Base-by-base conservation (phyloP, 1,140 invertebrate species). In the Aphidius gifuensis region DNA sequence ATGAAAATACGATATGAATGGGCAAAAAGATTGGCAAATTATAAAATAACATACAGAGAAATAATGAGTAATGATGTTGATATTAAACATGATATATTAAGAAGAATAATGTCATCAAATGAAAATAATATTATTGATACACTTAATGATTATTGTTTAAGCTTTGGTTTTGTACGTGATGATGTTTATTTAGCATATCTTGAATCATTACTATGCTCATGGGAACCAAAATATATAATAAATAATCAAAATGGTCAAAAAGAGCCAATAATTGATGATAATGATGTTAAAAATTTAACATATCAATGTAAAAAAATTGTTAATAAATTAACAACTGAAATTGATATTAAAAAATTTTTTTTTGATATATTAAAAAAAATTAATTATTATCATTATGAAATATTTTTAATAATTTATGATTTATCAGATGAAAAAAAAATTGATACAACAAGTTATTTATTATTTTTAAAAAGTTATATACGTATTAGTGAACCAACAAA, bases 371-470 rank as follows among this genome's bases (percentile, higher is more conserved):
- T 42, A 49, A 40, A 72, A 53, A 68, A 62, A 9, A 69, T 81
- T 2, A 81, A 79, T 66, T 76, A 74, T 64, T 82, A 82, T 60
- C 63, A 82, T 57, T 82, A 82, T 65, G 81, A 82, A 71, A 69
- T 81, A 6, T 79, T 79, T 61, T 64, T 78, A 45, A 71, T 79
- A 23, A 71, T 81, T 44, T 61, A 77, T 43, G 73, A 80, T 42
- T 65, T 80, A 6, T 45, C 74, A 9, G 65, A 69, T 61, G 67
- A 76, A 56, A 68, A 66, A 47, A 61, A 66, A 44, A 42, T 69
- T 11, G 59, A 69, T 6, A 67, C 66, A 43, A 73, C 68, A 46
- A 68, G 71, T 66, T 68, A 72, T 55, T 66, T 80, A 16, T 69
- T 53, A 23, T 79, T 78, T 23, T 65, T 79, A 43, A 68, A 73